Conservation (phyloP, 30 jellyfish, hydroid and myxozoan species). For the Sanderia malayensis region DNA sequence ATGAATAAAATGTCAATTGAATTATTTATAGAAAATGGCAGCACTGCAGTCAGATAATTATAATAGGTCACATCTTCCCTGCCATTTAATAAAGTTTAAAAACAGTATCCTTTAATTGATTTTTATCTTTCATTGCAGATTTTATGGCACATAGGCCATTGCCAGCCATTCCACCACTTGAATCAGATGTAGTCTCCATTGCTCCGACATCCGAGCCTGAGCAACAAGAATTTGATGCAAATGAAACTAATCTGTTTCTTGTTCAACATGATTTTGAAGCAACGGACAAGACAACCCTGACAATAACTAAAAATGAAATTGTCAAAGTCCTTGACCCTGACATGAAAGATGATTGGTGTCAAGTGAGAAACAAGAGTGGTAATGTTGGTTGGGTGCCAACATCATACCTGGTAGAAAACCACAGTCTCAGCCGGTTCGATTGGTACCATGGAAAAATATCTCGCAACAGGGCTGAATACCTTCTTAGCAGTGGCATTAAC, state of each 20-base stretch:
- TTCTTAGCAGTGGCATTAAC: constrained; percentile 89
- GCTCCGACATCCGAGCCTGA: constrained; percentile 41
- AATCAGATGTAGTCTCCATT: constrained; percentile 14
- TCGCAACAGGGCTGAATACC: constrained; percentile 91
- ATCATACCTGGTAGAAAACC: constrained; percentile 69
- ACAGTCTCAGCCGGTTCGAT: constrained; percentile 76
- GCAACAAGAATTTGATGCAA: constrained; percentile 12
- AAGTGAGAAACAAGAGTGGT: constrained; percentile 75
- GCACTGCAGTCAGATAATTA: not conserved
- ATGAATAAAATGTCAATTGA: not conserved
- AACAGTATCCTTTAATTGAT: not conserved
- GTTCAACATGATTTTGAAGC: constrained; percentile 91
- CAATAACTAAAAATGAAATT: constrained; percentile 73
- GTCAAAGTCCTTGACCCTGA: constrained; percentile 51
- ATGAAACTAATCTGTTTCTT: constrained; percentile 67
- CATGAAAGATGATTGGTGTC: constrained; percentile 80
- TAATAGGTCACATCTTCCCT: not conserved
- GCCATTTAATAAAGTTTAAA: not conserved
- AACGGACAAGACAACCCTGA: constrained; percentile 76
- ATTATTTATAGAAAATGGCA: not conserved
- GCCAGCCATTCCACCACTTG: constrained; percentile 68
- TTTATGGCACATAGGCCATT: constrained; percentile 89
- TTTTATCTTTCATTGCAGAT: constrained; percentile 27
- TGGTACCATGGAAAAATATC: constrained; percentile 96
- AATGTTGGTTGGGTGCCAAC: constrained; percentile 90